A percentile compares a stretch with the other conserved stretches of the same genome.
Conservation (phyloP, 2,113 vertebrate genomes). For the Dipodomys merriami region DNA sequence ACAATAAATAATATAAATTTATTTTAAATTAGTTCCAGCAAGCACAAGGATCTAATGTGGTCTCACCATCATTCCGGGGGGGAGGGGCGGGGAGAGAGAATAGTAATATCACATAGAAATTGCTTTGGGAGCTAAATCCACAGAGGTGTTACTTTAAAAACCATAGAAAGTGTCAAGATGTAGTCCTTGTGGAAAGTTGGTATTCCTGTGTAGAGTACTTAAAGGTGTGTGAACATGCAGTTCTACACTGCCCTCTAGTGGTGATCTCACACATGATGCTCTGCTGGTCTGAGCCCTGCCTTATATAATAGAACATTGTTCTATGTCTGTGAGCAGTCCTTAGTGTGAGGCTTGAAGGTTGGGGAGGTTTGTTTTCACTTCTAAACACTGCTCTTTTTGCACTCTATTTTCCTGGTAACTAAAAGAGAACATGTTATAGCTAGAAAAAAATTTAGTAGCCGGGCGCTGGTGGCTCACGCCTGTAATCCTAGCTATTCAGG, state of each 20-base stretch:
- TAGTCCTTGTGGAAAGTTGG: background rate
- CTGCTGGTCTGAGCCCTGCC: background rate
- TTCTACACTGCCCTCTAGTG: conserved; percentile 62
- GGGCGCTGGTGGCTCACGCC: too few relatives aligned
- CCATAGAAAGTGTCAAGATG: background rate
- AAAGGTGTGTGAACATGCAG: background rate
- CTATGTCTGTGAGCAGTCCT: background rate
- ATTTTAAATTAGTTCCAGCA: background rate
- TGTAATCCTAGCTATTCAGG: too few relatives aligned
- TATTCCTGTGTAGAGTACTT: background rate
- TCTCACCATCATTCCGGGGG: too few relatives aligned
- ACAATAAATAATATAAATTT: background rate
- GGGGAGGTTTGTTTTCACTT: background rate
- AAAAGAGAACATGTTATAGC: background rate
- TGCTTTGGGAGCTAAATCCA: background rate
- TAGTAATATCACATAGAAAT: background rate
- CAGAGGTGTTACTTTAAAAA: background rate
- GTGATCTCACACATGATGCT: background rate
- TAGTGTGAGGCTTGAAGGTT: background rate
- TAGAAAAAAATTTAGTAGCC: background rate
- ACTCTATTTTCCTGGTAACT: background rate
- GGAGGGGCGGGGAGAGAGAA: too few relatives aligned
- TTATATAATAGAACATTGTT: background rate
- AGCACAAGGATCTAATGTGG: background rate
- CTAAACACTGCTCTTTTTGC: background rate